Evolutionary conservation across 35 echinoderm and acorn worm species (phyloP).

Genomic region (Apostichopus parvimensis): DNA sequence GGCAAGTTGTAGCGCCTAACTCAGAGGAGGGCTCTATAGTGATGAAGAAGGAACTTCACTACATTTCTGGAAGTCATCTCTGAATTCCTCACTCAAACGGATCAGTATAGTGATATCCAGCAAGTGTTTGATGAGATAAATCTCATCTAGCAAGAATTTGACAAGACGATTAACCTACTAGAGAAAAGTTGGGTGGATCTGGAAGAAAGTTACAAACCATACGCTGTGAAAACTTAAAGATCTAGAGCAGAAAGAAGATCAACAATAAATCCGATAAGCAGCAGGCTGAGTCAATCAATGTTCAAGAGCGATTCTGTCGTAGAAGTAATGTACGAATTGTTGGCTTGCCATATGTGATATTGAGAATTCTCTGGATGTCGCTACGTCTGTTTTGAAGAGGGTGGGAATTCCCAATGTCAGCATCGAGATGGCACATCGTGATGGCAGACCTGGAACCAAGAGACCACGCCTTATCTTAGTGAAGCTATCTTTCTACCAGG

Average conservation of each 20-base stretch:
- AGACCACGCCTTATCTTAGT: neutral
- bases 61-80: too few relatives aligned
- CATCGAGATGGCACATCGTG: slow-evolving; percentile 34
- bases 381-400: neutral
- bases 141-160: neutral
- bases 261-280: neutral
- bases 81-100: too few relatives aligned
- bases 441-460: neutral
- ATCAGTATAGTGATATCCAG: neutral
- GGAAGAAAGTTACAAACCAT: neutral
- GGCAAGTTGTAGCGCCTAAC: too few relatives aligned
- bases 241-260: neutral
- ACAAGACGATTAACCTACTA: neutral
- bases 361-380: slow-evolving; percentile 22
- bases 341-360: neutral
- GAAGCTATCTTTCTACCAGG: slow-evolving; percentile 26
- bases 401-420: neutral
- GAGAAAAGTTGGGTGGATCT: neutral
- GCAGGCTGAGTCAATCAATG: slow-evolving; percentile 10
- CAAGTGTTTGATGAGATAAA: neutral
- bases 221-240: neutral
- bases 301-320: slow-evolving; percentile 1
- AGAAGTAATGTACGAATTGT: slow-evolving; percentile 40
- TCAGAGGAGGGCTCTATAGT: too few relatives aligned
- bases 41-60: too few relatives aligned